Evolutionary conservation across 2,888 invertebrate species (phyloP), one percentile per base, ranked within the genome.

Genomic region (Coenonympha arcania): DNA sequence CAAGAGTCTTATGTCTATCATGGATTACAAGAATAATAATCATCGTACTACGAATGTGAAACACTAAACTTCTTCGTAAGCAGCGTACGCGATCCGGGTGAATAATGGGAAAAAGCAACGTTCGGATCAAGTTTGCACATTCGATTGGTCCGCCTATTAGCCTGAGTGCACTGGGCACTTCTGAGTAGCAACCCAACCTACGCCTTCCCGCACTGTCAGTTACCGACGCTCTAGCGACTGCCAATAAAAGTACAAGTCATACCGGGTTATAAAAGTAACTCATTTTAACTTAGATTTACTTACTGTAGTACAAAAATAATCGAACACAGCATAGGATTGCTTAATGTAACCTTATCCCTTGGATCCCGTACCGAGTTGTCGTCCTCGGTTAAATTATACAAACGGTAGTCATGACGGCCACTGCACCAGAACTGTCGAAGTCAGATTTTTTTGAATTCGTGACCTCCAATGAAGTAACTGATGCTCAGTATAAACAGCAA

Each of bases 391-490:
- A 61, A 68, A 67, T 47, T 55, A 70, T 68, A 66, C 69, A 79
- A 81, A 73, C 88, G 88, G 94, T 94, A 94, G 94, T 93, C 89
- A 91, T 94, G 83, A 92, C 93, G 83, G 93, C 94, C 88, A 90
- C 92, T 75, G 93, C 93, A 80, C 93, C 93, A 81, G 94, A 94
- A 87, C 88, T 94, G 80, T 91, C 93, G 66, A 94, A 94, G 85
- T 92, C 94, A 62, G 94, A 94, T 86, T 94, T 94, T 88, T 95
- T 95, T 84, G 94, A 95, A 84, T 94, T 94, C 82, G 94, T 94
- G 56, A 93, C 93, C 46, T 92, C 93, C 39, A 93, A 93, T 52
- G 93, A 92, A 66, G 89, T 92, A 68, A 90, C 89, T 69, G 91
- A 91, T 77, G 89, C 90, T 40, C 90, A 90, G 69, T 90, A 90